Conservation (phyloP, 2,797 vertebrate genomes). For the Chromis chromis region DNA sequence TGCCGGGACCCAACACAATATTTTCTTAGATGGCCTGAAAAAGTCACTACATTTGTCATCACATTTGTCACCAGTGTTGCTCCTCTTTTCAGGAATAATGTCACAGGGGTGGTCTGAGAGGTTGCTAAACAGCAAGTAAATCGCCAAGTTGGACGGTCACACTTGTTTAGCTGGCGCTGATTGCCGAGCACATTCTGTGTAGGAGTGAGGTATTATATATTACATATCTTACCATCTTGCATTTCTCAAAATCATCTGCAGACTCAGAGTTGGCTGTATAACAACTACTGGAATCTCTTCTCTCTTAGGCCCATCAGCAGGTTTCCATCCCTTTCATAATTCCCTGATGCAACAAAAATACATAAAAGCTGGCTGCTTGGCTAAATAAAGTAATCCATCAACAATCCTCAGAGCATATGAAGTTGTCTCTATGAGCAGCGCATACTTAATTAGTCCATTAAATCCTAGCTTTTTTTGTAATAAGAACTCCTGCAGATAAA, state of each 20-base stretch:
- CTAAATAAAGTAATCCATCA: background rate
- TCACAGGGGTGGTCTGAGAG: constrained; percentile 15
- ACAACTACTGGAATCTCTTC: constrained; percentile 17
- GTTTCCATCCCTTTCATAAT: constrained; percentile 1
- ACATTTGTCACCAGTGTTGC: constrained; percentile 26
- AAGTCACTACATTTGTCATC: constrained; percentile 37
- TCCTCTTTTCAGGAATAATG: background rate
- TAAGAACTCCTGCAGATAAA: background rate
- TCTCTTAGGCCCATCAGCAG: background rate
- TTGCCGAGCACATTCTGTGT: constrained; percentile 23
- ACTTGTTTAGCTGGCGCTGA: constrained; percentile 15
- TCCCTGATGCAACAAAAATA: constrained; percentile 13
- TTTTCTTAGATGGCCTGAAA: constrained; percentile 35
- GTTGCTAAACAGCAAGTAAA: constrained; percentile 4
- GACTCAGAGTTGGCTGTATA: constrained; percentile 7
- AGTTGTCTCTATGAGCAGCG: background rate
- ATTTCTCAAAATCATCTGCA: constrained; percentile 10
- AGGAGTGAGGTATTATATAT: constrained; percentile 20
- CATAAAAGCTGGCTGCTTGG: background rate
- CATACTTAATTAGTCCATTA: too few relatives aligned
- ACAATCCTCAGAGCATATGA: background rate
- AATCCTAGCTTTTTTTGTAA: background rate
- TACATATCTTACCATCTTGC: background rate
- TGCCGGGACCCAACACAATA: constrained; percentile 26
- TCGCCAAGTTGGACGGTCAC: constrained; percentile 15